phyloP scores from a whole-genome alignment of 2,797 vertebrate species.

The Uromys caudimaculatus region DNA sequence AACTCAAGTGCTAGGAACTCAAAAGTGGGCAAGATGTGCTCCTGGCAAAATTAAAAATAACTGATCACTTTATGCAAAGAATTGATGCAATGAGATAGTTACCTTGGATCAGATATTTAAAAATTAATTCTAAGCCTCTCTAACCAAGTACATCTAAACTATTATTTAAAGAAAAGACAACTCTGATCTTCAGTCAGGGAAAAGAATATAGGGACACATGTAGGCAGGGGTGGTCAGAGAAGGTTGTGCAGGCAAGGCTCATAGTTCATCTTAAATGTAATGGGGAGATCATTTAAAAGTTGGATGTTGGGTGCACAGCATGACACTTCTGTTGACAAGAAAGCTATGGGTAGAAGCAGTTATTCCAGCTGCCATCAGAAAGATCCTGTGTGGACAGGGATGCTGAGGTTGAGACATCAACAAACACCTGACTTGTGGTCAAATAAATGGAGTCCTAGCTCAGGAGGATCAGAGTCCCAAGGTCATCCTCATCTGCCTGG shows the following conservation, averaged over 20 bases:
- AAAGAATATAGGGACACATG: not conserved
- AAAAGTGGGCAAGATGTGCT: not conserved
- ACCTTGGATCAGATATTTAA: constrained; percentile 26
- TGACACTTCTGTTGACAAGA: not conserved
- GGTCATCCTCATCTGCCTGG: not conserved
- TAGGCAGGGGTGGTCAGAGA: not conserved
- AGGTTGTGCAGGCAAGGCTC: not conserved
- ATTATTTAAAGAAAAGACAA: not conserved
- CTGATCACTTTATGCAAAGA: constrained; percentile 29
- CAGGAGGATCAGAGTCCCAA: not conserved
- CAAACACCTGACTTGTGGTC: not conserved
- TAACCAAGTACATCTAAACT: constrained; percentile 45
- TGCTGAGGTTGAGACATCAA: not conserved
- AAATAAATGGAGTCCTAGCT: not conserved
- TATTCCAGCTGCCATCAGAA: not conserved
- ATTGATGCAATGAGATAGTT: not conserved
- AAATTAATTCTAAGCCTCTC: constrained; percentile 1
- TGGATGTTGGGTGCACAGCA: not conserved
- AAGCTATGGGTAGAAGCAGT: not conserved
- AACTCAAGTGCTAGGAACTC: not conserved
- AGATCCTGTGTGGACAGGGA: not conserved
- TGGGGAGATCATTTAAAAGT: not conserved
- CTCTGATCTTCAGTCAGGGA: not conserved
- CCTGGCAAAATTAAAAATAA: constrained; percentile 3
- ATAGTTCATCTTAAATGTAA: constrained; percentile 35